These are phyloP conservation scores for Oeneis ivallda DNA, from an alignment of 2,888 invertebrate species.

Conservation along the genomic window DNA sequence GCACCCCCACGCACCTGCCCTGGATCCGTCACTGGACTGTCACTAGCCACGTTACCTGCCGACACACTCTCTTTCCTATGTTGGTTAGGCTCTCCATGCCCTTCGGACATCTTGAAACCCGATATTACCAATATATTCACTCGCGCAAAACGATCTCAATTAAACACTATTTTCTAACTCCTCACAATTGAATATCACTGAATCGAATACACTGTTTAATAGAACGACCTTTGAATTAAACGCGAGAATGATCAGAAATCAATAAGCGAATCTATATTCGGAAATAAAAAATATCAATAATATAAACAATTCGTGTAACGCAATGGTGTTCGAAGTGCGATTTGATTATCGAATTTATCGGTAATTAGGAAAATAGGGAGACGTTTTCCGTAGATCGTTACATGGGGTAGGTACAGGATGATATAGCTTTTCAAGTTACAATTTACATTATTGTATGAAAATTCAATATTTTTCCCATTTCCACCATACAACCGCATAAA, in stretches of 20 bases:
- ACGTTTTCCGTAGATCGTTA: conserved; percentile 46
- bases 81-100: conserved; percentile 64
- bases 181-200: conserved; percentile 14
- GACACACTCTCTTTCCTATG: conserved; percentile 69
- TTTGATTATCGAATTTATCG: conserved; percentile 21
- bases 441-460: conserved; percentile 52
- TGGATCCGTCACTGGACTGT: conserved; percentile 89
- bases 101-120: conserved; percentile 62
- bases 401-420: conserved; percentile 43
- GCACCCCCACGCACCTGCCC: conserved; percentile 81
- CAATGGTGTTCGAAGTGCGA: conserved; percentile 40
- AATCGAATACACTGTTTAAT: conserved; percentile 22
- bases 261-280: conserved; percentile 20
- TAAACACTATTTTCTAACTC: conserved; percentile 9
- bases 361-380: conserved; percentile 30
- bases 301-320: conserved; percentile 58
- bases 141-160: conserved; percentile 3
- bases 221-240: conserved; percentile 18
- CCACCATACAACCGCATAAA: conserved; percentile 41
- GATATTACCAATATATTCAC: conserved; percentile 22
- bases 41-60: conserved; percentile 81
- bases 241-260: conserved; percentile 27
- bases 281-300: conserved; percentile 57
- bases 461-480: conserved; percentile 50
- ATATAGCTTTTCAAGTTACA: conserved; percentile 46